These are phyloP conservation scores for Pomacea maculata DNA, from an alignment of 1,140 invertebrate species.

Conservation along the genomic window DNA sequence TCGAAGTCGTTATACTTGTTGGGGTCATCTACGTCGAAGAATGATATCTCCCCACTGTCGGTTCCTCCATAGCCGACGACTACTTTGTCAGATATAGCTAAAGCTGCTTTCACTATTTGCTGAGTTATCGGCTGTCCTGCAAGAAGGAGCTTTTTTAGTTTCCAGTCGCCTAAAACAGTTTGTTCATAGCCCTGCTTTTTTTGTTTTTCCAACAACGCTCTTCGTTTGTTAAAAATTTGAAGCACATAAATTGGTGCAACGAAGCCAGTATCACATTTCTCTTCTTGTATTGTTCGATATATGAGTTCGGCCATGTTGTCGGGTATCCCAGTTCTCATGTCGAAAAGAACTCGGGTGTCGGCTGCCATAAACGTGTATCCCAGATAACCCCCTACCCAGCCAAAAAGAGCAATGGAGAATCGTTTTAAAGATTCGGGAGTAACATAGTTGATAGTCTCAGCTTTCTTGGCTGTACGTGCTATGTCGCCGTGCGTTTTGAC, in stretches of 20 bases:
- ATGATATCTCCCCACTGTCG: neutral
- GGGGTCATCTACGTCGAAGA: constrained; percentile 1
- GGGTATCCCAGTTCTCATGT: neutral
- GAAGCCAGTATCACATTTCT: neutral
- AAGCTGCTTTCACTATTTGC: neutral
- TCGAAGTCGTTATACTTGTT: neutral
- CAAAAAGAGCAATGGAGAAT: neutral
- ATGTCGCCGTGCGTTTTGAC: neutral
- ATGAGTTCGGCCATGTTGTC: neutral
- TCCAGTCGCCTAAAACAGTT: neutral
- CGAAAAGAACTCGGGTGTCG: neutral
- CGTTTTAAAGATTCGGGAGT: neutral
- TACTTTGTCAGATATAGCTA: neutral
- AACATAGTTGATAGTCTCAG: neutral
- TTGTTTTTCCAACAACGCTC: neutral
- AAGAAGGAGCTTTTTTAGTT: neutral
- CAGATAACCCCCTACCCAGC: neutral
- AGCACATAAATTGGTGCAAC: neutral
- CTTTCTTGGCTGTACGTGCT: too few species aligned
- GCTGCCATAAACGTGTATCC: neutral
- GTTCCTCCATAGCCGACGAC: too few species aligned
- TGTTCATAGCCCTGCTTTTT: neutral
- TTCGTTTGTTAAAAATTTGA: too few species aligned
- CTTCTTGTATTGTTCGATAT: neutral
- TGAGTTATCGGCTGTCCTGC: neutral